Evolutionary conservation across 2,888 invertebrate genomes (phyloP), one percentile per base, ranked within the genome.

Genomic region (Leptopilina myrica): DNA sequence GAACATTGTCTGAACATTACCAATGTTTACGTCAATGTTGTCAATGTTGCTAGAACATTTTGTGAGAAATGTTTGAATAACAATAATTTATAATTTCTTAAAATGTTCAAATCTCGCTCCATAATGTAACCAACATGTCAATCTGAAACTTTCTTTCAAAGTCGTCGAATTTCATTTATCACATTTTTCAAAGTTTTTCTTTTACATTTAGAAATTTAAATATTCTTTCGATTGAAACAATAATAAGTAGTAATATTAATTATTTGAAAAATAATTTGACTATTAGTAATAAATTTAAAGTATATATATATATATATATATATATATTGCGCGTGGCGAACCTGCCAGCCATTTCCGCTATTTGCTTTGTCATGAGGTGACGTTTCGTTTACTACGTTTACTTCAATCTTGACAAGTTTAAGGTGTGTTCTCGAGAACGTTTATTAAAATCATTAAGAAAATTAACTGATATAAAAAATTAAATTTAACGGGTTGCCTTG

Each of bases 301-400:
- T 20, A 20, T 20, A 20, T 20, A 20, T 20, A 20, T 20, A 20
- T 20, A 20, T 20, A 20, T 20, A 20, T 20, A 20, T 20, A 20
- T 20, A 73, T 56, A 20, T 53, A 14, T 26, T 73, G 53, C 56
- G 69, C 69, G 69, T 73, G 69, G 69, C 69, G 49, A 69, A 69
- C 53, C 53, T 69, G 69, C 69, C 69, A 73, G 69, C 53, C 33
- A 56, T 53, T 73, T 73, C 69, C 69, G 69, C 53, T 53, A 69
- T 53, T 69, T 73, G 56, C 69, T 73, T 73, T 73, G 69, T 73
- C 69, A 53, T 73, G 33, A 53, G 66, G 33, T 73, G 69, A 73
- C 67, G 67, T 49, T 49, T 49, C 62, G 62, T 62, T 62, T 59
- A 59, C 59, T 59, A 59, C 14, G 59, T 69, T 49, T 69, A 53